phyloP scores from a whole-genome alignment of 2,797 vertebrate species.

The Simalia tracyae region DNA sequence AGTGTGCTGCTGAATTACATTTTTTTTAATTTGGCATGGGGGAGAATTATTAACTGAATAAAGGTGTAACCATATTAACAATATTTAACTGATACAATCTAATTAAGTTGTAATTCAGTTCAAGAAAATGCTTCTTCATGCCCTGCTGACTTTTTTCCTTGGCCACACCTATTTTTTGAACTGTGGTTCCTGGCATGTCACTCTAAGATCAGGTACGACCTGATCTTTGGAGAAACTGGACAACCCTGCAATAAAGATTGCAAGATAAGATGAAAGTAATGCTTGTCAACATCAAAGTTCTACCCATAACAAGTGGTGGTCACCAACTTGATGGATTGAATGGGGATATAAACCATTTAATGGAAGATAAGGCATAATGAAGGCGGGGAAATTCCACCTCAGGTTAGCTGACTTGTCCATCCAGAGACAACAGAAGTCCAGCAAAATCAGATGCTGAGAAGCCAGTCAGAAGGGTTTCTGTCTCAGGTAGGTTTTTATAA shows the following conservation, averaged over 20 bases:
- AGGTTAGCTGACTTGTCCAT: neutral
- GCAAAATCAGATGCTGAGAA: too few species aligned
- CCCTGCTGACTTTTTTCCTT: neutral
- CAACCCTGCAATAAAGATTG: constrained; percentile 29
- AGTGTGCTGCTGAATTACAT: neutral
- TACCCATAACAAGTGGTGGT: constrained; percentile 35
- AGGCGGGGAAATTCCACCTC: neutral
- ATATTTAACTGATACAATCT: neutral
- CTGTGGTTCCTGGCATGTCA: neutral
- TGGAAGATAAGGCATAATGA: neutral
- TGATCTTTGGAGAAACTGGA: too few species aligned
- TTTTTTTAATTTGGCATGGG: neutral
- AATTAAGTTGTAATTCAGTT: neutral
- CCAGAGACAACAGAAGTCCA: too few species aligned
- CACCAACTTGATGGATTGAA: neutral
- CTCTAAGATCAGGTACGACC: neutral
- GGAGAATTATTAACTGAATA: neutral
- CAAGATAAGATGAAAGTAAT: constrained; percentile 5
- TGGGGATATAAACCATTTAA: neutral
- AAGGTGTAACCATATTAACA: neutral
- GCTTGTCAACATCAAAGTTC: neutral
- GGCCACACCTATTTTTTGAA: neutral
- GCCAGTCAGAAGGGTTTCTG: too few species aligned
- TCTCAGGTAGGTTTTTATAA: too few species aligned
- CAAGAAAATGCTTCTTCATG: neutral